Base-by-base conservation (phyloP, 92 coral and sea anemone species). In the Phenganax subtilis region DNA sequence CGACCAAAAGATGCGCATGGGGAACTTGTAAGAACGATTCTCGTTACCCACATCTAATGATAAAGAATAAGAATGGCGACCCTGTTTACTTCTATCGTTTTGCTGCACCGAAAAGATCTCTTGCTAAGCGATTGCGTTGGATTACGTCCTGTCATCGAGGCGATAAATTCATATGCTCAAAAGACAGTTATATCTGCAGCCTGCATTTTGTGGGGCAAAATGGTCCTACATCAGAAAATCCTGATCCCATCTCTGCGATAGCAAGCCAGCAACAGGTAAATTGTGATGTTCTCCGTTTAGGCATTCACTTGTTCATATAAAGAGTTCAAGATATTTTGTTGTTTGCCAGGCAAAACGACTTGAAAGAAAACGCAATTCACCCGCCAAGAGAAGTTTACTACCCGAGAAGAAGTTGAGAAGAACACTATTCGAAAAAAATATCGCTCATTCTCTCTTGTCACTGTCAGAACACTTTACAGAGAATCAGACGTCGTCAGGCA, bases 141-240 rank as follows among this genome's bases (percentile, higher is more conserved):
- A 37, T 37, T 37, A 5, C 47, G 3, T 37, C 47, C 47, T 37
- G 47, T 37, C 47, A 37, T 37, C 47, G 47, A 37, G 3, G 47
- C 47, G 47, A 37, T 37, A 37, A 37, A 37, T 37, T 37, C 5
- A 37, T 37, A 37, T 80, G 84, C 75, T 79, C 84, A 55, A 84
- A 84, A 69, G 90, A 87, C 69, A 81, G 88, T 30, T 87, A 75
- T 57, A 67, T 85, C 53, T 87, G 88, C 77, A 76, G 89, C 51
- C 9, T 87, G 66, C 88, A 87, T 75, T 87, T 87, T 85, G 90
- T 62, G 31, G 88, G 88, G 61, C 81, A 75, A 70, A 87, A 84
- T 66, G 90, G 87, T 29, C 90, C 90, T 70, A 84, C 87, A 71
- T 16, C 70, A 65, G 87, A 84, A 10, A 58, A 87, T 70, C 88